These are phyloP conservation scores for Hirtodrosophila histrioides DNA, from an alignment of 2,888 invertebrate genomes.

Conservation along the genomic window DNA sequence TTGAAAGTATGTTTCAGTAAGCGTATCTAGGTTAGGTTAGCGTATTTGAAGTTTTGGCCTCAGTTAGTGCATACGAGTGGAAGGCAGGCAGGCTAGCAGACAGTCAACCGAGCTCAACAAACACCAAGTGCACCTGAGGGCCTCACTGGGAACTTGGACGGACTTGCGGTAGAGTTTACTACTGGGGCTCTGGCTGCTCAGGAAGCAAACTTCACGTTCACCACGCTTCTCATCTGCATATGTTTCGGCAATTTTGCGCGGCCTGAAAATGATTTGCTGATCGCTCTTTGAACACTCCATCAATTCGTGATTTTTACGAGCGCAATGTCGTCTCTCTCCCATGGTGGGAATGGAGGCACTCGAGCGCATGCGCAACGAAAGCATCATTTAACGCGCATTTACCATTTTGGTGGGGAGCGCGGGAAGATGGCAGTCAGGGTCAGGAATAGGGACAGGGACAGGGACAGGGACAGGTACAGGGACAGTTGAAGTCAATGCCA, in stretches of 20 bases:
- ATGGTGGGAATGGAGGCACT: slow-evolving; percentile 35
- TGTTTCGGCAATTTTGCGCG: slow-evolving; percentile 77
- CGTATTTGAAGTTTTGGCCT: slow-evolving; percentile 16
- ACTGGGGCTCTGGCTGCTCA: slow-evolving; percentile 43
- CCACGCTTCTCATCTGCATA: slow-evolving; percentile 72
- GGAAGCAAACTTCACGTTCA: slow-evolving; percentile 54
- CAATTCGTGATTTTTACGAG: slow-evolving; percentile 84
- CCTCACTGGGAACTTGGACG: slow-evolving; percentile 43
- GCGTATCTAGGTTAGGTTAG: slow-evolving; percentile 37
- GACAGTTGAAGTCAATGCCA: slow-evolving; percentile 44
- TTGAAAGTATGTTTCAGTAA: neutral
- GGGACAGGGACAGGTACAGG: slow-evolving; percentile 18
- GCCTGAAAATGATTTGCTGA: slow-evolving; percentile 83
- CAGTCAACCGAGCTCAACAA: slow-evolving; percentile 39
- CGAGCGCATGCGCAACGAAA: slow-evolving; percentile 77
- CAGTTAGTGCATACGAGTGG: slow-evolving; percentile 37
- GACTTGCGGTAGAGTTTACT: slow-evolving; percentile 36
- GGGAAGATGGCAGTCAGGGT: slow-evolving; percentile 13
- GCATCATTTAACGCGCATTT: slow-evolving; percentile 81
- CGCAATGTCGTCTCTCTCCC: slow-evolving; percentile 72
- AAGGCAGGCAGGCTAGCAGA: slow-evolving; percentile 20
- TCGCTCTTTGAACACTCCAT: slow-evolving; percentile 83
- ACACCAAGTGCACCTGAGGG: slow-evolving; percentile 74
- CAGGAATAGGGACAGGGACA: neutral
- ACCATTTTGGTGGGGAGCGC: slow-evolving; percentile 45